A percentile compares a stretch with the other conserved stretches of the same genome.
Evolutionary conservation across 2,113 vertebrate genomes (phyloP).

Genomic region (Hipposideros armiger): DNA sequence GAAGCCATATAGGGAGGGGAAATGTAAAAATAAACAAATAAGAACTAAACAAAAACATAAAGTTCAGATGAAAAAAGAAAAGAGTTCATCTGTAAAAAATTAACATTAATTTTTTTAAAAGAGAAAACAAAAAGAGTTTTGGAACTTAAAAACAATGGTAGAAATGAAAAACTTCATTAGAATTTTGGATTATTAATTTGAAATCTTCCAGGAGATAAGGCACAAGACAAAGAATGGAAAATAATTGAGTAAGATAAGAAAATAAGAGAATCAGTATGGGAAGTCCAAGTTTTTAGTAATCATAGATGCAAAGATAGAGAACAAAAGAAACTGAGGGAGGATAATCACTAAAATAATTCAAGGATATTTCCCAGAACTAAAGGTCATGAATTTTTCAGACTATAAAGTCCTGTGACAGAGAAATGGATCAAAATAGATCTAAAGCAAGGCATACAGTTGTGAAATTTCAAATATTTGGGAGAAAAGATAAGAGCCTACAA

Average conservation of each 20-base stretch:
- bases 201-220: neutral
- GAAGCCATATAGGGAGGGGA: neutral
- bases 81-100: neutral
- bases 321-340: neutral
- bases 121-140: neutral
- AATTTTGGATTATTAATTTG: slow-evolving; percentile 20
- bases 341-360: slow-evolving; percentile 19
- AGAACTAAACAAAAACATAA: neutral
- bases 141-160: neutral
- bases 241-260: slow-evolving; percentile 47
- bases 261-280: neutral
- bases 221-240: neutral
- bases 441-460: neutral
- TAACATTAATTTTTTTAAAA: neutral
- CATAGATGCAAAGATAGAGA: neutral
- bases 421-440: slow-evolving; percentile 45
- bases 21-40: neutral
- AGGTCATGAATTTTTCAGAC: slow-evolving; percentile 31
- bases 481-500: neutral
- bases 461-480: slow-evolving; percentile 8
- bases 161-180: neutral
- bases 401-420: neutral
- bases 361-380: slow-evolving; percentile 49
- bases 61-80: neutral
- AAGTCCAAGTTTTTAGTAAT: neutral